These are phyloP conservation scores for Macrocentrus cingulum DNA, from an alignment of 1,140 invertebrate species.

Conservation along the genomic window DNA sequence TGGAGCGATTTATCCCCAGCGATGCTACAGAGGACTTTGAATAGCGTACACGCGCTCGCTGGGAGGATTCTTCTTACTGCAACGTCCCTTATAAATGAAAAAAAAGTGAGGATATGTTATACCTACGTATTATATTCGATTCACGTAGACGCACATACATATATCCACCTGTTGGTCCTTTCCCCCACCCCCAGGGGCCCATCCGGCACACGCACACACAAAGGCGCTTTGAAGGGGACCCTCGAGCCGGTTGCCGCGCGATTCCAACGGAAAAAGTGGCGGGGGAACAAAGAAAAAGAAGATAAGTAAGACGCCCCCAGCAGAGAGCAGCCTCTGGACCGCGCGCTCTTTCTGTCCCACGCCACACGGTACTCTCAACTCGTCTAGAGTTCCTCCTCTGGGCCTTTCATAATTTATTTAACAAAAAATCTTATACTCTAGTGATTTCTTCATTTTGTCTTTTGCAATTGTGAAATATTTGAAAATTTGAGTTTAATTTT, in stretches of 20 bases:
- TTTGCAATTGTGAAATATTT: too few relatives aligned
- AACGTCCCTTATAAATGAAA: neutral
- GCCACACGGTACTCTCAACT: constrained; percentile 38
- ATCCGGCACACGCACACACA: neutral
- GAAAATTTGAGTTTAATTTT: too few relatives aligned
- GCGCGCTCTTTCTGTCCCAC: constrained; percentile 39
- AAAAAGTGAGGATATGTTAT: neutral
- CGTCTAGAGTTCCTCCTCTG: constrained; percentile 39
- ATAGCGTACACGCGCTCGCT: too few relatives aligned
- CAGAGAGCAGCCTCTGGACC: constrained; percentile 48
- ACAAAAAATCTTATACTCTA: too few relatives aligned
- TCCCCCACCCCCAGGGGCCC: neutral
- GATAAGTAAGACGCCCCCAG: constrained; percentile 44
- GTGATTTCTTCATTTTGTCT: too few relatives aligned
- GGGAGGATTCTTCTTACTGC: too few relatives aligned
- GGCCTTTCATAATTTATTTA: too few relatives aligned
- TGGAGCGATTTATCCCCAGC: too few relatives aligned
- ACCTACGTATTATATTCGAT: constrained; percentile 1
- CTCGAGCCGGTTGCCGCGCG: constrained; percentile 1
- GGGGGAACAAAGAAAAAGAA: neutral
- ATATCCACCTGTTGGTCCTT: constrained; percentile 17
- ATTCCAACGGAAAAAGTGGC: neutral
- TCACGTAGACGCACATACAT: neutral
- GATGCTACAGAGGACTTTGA: too few relatives aligned
- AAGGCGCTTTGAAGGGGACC: neutral